Conservation (phyloP, 2,888 invertebrate genomes). For the Ceriagrion tenellum region DNA sequence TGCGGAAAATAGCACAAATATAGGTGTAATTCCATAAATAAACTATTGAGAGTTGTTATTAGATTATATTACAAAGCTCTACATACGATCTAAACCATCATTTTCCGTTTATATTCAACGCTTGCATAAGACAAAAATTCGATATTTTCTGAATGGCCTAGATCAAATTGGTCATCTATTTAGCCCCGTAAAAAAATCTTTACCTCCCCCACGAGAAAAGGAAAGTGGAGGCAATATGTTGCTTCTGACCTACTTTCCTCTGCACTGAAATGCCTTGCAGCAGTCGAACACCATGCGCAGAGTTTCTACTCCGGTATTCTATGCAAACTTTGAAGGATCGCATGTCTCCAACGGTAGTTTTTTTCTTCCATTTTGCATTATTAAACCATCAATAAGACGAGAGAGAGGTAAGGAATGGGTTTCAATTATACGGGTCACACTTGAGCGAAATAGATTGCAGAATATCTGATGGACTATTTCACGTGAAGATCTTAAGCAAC, state of each 20-base stretch:
- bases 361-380: neutral
- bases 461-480: neutral
- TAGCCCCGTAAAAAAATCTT: neutral
- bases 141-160: neutral
- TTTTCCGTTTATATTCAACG: neutral
- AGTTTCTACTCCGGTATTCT: neutral
- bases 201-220: slow-evolving; percentile 39
- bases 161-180: neutral
- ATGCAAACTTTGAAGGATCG: neutral
- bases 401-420: neutral
- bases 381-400: neutral
- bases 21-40: neutral
- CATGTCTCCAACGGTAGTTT: neutral
- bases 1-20: neutral
- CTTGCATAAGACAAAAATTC: neutral
- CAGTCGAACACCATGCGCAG: neutral
- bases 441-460: neutral
- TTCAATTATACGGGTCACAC: neutral
- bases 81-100: neutral
- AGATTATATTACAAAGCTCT: neutral
- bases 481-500: neutral
- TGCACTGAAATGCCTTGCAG: slow-evolving; percentile 57
- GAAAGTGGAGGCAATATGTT: slow-evolving; percentile 39
- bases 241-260: slow-evolving; percentile 52
- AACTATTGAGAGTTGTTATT: neutral